Base-by-base conservation (phyloP, 2,797 vertebrate genomes). In the Hoplostethus mediterraneus region DNA sequence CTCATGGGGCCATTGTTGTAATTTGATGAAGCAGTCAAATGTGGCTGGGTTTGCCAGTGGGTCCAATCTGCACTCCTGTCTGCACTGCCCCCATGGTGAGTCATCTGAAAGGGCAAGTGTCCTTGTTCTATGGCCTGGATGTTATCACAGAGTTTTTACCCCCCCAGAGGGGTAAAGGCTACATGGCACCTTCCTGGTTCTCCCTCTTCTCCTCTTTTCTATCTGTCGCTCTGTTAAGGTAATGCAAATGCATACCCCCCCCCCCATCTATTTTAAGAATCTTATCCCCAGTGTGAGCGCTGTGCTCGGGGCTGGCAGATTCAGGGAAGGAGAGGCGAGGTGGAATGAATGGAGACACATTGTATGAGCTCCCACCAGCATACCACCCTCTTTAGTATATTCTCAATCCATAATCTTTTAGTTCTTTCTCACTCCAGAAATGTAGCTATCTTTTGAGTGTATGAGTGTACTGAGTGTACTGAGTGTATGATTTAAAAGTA, bases 71-170 rank as follows among this genome's bases (percentile, higher is more conserved):
- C 61, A 49, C 59, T 83, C 40, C 68, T 82, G 70, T 77, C 67
- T 84, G 66, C 11, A n/a, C 59, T 60, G 81, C 63, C 81, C 75
- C 75, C 76, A 64, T 69, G 77, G 64, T 57, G 87, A 88, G 67
- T 80, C 86, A 78, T 87, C 80, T 90, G 85, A 90, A 89, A 89
- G 88, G 77, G 89, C 81, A 80, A 75, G 75, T 85, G 82, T 89
- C 89, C 83, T 89, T 88, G 71, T 88, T 91, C 81, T 54, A 40
- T 86, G 83, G 85, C 86, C 77, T 87, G 84, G 75, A 88, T 90
- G 87, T 81, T 91, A 91, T 92, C 89, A 77, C 63, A 87, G 79
- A 82, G 56, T 84, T 77, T 81, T 76, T 55, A 58, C 60, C 60
- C 73, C 73, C 86, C 84, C 60, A 75, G 83, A 91, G 91, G 88